Evolutionary conservation across 2,888 invertebrate genomes (phyloP).

Genomic region (Macaria notata): DNA sequence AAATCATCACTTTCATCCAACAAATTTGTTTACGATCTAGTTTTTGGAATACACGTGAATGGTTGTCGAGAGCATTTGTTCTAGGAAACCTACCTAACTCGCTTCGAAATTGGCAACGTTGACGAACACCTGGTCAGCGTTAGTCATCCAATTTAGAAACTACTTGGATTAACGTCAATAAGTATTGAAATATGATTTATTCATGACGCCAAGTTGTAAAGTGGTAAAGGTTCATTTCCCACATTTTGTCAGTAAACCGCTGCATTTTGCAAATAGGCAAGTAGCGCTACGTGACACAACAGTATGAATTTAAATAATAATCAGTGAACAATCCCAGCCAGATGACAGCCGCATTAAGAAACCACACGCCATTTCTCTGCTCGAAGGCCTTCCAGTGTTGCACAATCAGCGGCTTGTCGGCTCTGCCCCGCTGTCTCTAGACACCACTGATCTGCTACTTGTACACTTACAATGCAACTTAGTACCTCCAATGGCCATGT

Average conservation of each 20-base stretch:
- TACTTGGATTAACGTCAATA: slow-evolving; percentile 7
- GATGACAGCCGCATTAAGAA: slow-evolving; percentile 69
- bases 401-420: slow-evolving; percentile 49
- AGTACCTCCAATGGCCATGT: slow-evolving; percentile 27
- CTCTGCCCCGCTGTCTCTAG: slow-evolving; percentile 44
- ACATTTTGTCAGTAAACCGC: slow-evolving; percentile 8
- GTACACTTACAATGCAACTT: slow-evolving; percentile 31
- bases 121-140: slow-evolving; percentile 43
- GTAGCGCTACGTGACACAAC: slow-evolving; percentile 21
- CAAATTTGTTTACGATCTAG: slow-evolving; percentile 60
- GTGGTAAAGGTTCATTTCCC: background rate
- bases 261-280: slow-evolving; percentile 17
- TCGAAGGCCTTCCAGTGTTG: slow-evolving; percentile 74
- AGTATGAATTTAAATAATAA: slow-evolving; percentile 25
- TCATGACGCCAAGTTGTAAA: background rate
- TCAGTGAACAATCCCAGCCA: slow-evolving; percentile 36
- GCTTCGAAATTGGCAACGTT: slow-evolving; percentile 49
- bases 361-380: slow-evolving; percentile 71
- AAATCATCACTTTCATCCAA: slow-evolving; percentile 11
- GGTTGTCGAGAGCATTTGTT: slow-evolving; percentile 47
- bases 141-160: slow-evolving; percentile 37
- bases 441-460: slow-evolving; percentile 33
- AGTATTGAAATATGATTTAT: slow-evolving; percentile 4
- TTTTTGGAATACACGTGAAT: slow-evolving; percentile 52
- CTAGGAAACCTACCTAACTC: slow-evolving; percentile 40